These are phyloP conservation scores for Cassiopea xamachana DNA, from an alignment of 30 jellyfish, hydroid and myxozoan genomes.

Conservation along the genomic window DNA sequence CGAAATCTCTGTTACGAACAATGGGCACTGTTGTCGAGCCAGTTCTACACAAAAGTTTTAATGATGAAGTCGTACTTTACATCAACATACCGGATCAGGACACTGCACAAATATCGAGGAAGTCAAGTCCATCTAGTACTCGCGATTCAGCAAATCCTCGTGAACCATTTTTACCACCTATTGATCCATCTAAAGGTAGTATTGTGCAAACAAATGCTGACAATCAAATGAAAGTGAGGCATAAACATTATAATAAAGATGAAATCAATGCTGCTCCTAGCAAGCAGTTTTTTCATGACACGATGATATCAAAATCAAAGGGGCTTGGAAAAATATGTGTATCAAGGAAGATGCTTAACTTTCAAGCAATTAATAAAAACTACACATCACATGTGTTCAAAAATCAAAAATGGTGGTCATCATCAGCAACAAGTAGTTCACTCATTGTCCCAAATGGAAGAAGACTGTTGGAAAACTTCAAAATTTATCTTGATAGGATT, in stretches of 20 bases:
- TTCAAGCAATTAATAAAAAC: neutral
- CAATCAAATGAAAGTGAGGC: neutral
- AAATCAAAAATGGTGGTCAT: slow-evolving; percentile 68
- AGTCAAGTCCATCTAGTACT: neutral
- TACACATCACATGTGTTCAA: slow-evolving; percentile 39
- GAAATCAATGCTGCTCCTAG: neutral
- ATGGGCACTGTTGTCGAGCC: slow-evolving; percentile 83
- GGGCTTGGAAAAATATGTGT: slow-evolving; percentile 63
- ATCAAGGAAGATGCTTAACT: neutral
- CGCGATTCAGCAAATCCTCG: neutral
- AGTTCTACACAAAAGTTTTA: slow-evolving; percentile 39
- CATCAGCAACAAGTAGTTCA: slow-evolving; percentile 30
- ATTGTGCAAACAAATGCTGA: neutral
- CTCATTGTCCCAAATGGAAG: slow-evolving; percentile 62
- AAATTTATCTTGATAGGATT: slow-evolving; percentile 4
- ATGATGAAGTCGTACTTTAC: neutral
- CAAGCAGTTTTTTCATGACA: slow-evolving; percentile 36
- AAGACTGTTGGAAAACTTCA: slow-evolving; percentile 34
- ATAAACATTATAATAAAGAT: slow-evolving; percentile 27
- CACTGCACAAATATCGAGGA: neutral
- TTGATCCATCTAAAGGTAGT: neutral
- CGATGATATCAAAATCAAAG: slow-evolving; percentile 34
- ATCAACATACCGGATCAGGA: neutral
- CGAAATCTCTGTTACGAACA: slow-evolving; percentile 61
- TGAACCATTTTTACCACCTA: slow-evolving; percentile 28